Conservation (phyloP, 2,113 vertebrate genomes). For the Lepus timidus region DNA sequence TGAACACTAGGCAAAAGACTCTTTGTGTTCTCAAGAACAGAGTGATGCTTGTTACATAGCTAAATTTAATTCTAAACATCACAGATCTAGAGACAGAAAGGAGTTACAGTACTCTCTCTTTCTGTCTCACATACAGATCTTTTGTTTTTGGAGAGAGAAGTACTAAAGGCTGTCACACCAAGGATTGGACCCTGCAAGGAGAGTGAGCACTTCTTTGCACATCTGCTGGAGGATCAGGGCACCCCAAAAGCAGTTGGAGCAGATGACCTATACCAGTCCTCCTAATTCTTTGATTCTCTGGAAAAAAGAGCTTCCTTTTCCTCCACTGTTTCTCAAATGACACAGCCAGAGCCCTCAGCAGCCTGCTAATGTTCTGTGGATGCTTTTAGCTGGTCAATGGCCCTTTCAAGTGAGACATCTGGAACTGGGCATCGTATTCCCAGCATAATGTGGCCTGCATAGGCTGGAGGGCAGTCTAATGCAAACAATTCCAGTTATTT, state of each 20-base stretch:
- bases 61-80: conserved; percentile 43
- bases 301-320: conserved; percentile 55
- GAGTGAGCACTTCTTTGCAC: conserved; percentile 47
- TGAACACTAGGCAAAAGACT: conserved; percentile 40
- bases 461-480: neutral
- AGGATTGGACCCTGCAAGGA: neutral
- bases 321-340: conserved; percentile 34
- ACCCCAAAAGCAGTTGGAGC: conserved; percentile 20
- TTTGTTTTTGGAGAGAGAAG: conserved; percentile 54
- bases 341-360: neutral
- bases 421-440: neutral
- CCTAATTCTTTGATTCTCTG: conserved; percentile 57
- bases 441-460: neutral
- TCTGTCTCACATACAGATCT: conserved; percentile 17
- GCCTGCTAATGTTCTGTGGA: conserved; percentile 15
- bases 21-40: conserved; percentile 63
- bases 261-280: conserved; percentile 61
- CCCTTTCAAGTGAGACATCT: neutral
- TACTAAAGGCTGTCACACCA: neutral
- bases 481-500: neutral
- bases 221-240: conserved; percentile 36
- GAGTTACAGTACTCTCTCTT: neutral
- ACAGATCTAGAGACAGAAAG: conserved; percentile 52
- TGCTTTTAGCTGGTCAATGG: conserved; percentile 37
- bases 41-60: conserved; percentile 53